Evolutionary conservation across 2,113 vertebrate species (phyloP).

Genomic region (Prionailurus bengalensis): DNA sequence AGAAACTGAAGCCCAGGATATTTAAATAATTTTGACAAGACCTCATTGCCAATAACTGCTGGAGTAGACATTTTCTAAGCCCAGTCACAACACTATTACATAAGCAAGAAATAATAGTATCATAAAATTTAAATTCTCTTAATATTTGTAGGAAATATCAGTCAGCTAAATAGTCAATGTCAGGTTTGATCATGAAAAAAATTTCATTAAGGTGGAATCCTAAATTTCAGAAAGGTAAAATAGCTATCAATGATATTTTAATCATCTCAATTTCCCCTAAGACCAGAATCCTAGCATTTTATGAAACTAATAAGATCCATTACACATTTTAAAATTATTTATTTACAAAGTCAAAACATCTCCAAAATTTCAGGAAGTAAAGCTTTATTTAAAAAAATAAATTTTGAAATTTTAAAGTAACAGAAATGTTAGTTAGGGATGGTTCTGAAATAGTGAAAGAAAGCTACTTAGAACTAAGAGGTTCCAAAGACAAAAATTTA

Average conservation of each 20-base stretch:
- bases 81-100: not conserved
- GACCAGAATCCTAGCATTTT: not conserved
- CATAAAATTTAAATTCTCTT: not conserved
- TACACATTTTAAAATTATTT: not conserved
- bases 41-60: not conserved
- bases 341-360: not conserved
- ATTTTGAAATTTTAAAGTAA: slow-evolving; percentile 2
- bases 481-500: not conserved
- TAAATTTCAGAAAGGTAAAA: slow-evolving; percentile 30
- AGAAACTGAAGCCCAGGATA: not conserved
- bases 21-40: not conserved
- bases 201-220: not conserved
- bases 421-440: not conserved
- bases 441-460: not conserved
- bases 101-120: not conserved
- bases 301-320: not conserved
- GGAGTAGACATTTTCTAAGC: not conserved
- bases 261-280: not conserved
- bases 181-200: not conserved
- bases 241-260: not conserved
- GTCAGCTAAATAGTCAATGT: not conserved
- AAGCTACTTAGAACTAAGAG: not conserved
- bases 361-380: not conserved
- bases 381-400: slow-evolving; percentile 11
- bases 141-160: not conserved